Evolutionary conservation across 2,888 invertebrate genomes (phyloP).

Genomic region (Pteria penguin): DNA sequence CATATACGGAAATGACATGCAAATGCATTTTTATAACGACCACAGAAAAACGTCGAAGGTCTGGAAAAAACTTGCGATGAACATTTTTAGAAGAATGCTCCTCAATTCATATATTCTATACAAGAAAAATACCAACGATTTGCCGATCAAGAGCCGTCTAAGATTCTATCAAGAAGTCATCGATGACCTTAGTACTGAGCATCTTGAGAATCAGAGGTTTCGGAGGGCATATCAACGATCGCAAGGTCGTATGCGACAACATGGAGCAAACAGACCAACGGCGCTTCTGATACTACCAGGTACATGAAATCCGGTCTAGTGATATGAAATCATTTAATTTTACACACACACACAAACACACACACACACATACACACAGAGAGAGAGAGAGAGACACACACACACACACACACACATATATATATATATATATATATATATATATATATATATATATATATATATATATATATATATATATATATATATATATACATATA

Average conservation of each 20-base stretch:
- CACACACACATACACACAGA: no score
- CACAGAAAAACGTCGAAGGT: neutral
- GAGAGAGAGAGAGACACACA: no score
- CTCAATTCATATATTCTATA: neutral
- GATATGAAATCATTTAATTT: no score
- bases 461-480: no score
- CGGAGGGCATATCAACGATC: neutral
- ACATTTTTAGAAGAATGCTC: neutral
- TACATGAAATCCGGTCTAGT: no score
- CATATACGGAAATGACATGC: neutral
- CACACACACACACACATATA: no score
- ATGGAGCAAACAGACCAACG: neutral
- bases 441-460: no score
- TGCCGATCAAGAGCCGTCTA: neutral
- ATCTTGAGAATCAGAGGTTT: neutral
- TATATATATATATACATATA: no score
- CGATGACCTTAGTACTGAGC: neutral
- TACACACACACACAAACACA: no score
- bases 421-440: no score
- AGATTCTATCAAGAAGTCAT: neutral
- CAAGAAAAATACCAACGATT: neutral
- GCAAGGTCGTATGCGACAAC: neutral
- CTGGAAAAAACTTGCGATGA: neutral
- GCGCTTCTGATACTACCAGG: neutral
- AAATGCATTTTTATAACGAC: neutral